A percentile compares a stretch with the other conserved stretches of the same genome.
Evolutionary conservation across 2,113 vertebrate genomes (phyloP).

Genomic region (Tetraodon nigroviridis): DNA sequence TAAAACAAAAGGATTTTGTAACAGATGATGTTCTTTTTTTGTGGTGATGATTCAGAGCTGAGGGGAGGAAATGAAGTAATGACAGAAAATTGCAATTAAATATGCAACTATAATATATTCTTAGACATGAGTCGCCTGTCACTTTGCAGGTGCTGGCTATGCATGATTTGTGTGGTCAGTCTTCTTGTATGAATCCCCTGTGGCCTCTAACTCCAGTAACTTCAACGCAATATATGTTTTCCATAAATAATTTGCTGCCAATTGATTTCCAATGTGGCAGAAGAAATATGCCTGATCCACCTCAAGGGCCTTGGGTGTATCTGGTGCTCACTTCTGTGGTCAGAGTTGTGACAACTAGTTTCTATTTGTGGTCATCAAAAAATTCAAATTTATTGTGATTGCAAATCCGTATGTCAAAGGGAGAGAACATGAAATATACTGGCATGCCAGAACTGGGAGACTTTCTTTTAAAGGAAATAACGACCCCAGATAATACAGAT

Average conservation of each 20-base stretch:
- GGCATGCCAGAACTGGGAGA: neutral
- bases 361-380: slow-evolving; percentile 77
- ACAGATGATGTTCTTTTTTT: slow-evolving; percentile 37
- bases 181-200: slow-evolving; percentile 76
- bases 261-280: slow-evolving; percentile 78
- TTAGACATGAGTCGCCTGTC: slow-evolving; percentile 48
- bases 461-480: neutral
- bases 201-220: slow-evolving; percentile 72
- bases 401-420: slow-evolving; percentile 57
- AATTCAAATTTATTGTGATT: slow-evolving; percentile 63
- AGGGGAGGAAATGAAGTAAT: slow-evolving; percentile 44
- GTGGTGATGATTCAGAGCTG: slow-evolving; percentile 36
- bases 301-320: slow-evolving; percentile 73
- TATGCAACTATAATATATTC: slow-evolving; percentile 17
- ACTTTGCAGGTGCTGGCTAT: slow-evolving; percentile 58
- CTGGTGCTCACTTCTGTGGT: slow-evolving; percentile 68
- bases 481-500: neutral
- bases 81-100: slow-evolving; percentile 44
- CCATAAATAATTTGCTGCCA: slow-evolving; percentile 80
- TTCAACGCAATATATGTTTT: slow-evolving; percentile 77
- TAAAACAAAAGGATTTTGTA: slow-evolving; percentile 49
- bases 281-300: slow-evolving; percentile 74
- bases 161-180: slow-evolving; percentile 72
- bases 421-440: slow-evolving; percentile 26
- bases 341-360: slow-evolving; percentile 77